Conservation (phyloP, 2,888 invertebrate species). For the Cheilosia urbana region DNA sequence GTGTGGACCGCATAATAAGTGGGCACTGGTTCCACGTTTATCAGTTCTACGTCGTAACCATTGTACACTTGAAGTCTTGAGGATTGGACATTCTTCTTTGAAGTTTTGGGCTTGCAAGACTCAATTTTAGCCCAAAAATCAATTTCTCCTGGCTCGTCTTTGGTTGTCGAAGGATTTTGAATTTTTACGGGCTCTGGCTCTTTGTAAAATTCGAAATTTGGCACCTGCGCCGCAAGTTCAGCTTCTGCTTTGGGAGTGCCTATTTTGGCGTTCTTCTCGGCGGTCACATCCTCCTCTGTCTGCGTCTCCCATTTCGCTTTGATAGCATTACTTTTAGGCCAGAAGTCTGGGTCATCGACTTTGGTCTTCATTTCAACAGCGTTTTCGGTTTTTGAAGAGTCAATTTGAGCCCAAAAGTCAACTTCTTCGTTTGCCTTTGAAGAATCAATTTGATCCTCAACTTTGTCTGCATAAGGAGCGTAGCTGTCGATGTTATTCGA, state of each 20-base stretch:
- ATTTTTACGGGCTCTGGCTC: background rate
- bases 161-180: background rate
- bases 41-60: constrained; percentile 44
- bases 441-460: constrained; percentile 24
- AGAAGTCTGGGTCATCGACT: constrained; percentile 77
- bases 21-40: constrained; percentile 31
- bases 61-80: constrained; percentile 24
- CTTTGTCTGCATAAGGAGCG: constrained; percentile 44
- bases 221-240: too few species aligned
- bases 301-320: constrained; percentile 1
- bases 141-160: constrained; percentile 2
- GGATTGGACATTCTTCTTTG: constrained; percentile 12
- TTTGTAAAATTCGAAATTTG: background rate
- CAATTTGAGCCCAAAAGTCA: constrained; percentile 72
- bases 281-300: background rate
- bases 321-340: constrained; percentile 77
- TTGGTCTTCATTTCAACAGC: background rate
- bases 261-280: background rate
- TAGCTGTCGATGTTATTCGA: background rate
- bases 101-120: background rate
- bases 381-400: constrained; percentile 79
- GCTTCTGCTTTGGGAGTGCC: too few species aligned
- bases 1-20: constrained; percentile 31
- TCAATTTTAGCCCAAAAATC: constrained; percentile 52
- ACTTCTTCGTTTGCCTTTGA: background rate